A percentile compares a stretch with the other conserved stretches of the same genome.
These are phyloP conservation scores for Battus philenor DNA, from an alignment of 1,140 invertebrate genomes.

Conservation along the genomic window DNA sequence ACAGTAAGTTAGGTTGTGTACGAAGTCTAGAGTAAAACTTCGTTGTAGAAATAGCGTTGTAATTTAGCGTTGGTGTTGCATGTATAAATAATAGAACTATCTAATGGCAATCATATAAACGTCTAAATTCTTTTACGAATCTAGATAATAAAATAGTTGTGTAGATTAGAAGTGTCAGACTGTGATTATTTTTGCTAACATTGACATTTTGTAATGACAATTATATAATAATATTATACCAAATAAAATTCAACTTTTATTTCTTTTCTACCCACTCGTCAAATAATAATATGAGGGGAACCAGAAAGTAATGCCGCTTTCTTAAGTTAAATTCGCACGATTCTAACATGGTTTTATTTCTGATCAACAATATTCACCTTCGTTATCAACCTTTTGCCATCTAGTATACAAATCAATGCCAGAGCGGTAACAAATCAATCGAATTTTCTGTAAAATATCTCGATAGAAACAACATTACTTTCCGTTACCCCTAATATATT, in stretches of 20 bases:
- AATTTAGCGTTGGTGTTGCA: slow-evolving; percentile 21
- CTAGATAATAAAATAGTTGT: slow-evolving; percentile 18
- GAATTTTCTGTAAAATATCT: too few species aligned
- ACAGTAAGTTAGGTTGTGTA: slow-evolving; percentile 35
- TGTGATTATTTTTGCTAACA: slow-evolving; percentile 75
- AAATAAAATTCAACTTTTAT: slow-evolving; percentile 44
- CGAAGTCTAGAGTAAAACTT: slow-evolving; percentile 21
- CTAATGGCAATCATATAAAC: slow-evolving; percentile 14
- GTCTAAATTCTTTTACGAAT: slow-evolving; percentile 15
- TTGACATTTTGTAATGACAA: slow-evolving; percentile 74
- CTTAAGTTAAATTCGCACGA: too few species aligned
- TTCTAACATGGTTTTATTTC: too few species aligned
- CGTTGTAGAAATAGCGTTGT: slow-evolving; percentile 18
- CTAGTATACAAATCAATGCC: too few species aligned
- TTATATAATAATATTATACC: slow-evolving; percentile 70
- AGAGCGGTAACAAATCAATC: too few species aligned
- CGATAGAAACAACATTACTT: too few species aligned
- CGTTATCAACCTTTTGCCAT: too few species aligned
- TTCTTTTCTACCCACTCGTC: too few species aligned
- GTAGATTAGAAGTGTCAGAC: slow-evolving; percentile 58
- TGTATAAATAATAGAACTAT: slow-evolving; percentile 18
- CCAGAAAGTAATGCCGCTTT: too few species aligned
- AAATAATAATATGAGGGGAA: too few species aligned
- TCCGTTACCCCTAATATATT: too few species aligned
- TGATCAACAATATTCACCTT: too few species aligned